Conservation (phyloP, 1,140 invertebrate species). For the Sinonovacula constricta region DNA sequence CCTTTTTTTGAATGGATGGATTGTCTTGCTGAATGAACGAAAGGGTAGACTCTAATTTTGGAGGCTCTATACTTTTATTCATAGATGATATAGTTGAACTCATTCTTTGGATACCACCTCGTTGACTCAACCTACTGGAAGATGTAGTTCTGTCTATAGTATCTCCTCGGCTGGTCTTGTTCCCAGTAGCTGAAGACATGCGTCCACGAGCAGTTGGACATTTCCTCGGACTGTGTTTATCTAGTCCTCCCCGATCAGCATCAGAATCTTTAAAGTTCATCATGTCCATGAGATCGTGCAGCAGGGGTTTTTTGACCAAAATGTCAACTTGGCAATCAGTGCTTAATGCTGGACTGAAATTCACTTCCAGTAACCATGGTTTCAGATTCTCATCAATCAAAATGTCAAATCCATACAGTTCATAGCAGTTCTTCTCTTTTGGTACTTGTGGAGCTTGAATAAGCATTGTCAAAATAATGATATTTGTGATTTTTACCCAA, state of each 20-base stretch:
- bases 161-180: slow-evolving; percentile 19
- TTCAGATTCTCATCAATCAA: slow-evolving; percentile 91
- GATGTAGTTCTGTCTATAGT: slow-evolving; percentile 32
- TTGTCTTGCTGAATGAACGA: slow-evolving; percentile 44
- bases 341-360: slow-evolving; percentile 88
- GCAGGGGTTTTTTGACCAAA: slow-evolving; percentile 89
- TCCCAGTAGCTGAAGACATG: not conserved
- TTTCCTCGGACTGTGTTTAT: slow-evolving; percentile 22
- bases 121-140: slow-evolving; percentile 49
- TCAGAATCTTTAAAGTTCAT: slow-evolving; percentile 82
- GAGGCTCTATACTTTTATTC: slow-evolving; percentile 14
- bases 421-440: slow-evolving; percentile 88
- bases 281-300: slow-evolving; percentile 92
- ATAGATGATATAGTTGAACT: slow-evolving; percentile 20
- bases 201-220: not conserved
- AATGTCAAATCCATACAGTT: slow-evolving; percentile 95
- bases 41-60: slow-evolving; percentile 16
- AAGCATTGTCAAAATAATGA: slow-evolving; percentile 87
- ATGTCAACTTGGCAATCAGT: slow-evolving; percentile 90
- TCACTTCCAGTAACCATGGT: slow-evolving; percentile 94
- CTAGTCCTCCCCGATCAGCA: slow-evolving; percentile 52
- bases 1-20: slow-evolving; percentile 15
- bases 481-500: slow-evolving; percentile 87
- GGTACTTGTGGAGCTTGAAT: slow-evolving; percentile 74
- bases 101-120: slow-evolving; percentile 43